These are phyloP conservation scores for Phasianus colchicus DNA, from an alignment of 2,113 vertebrate genomes.

Conservation along the genomic window DNA sequence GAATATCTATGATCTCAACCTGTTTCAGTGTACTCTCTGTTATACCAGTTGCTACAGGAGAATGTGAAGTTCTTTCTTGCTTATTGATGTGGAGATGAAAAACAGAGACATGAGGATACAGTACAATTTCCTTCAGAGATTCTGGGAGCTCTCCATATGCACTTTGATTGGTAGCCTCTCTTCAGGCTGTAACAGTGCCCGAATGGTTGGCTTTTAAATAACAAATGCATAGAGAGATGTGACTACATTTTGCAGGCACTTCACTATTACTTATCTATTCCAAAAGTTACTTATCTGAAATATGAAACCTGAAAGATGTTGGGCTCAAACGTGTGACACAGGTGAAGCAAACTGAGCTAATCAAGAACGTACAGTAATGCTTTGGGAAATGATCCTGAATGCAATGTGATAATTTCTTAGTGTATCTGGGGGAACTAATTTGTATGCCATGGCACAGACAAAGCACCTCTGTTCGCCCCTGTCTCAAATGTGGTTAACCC, in stretches of 20 bases:
- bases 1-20: background rate
- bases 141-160: background rate
- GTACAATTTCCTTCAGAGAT: background rate
- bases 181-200: background rate
- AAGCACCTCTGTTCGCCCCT: background rate
- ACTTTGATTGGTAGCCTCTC: background rate
- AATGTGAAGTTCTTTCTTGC: background rate
- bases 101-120: background rate
- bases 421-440: background rate
- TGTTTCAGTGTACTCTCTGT: background rate
- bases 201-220: background rate
- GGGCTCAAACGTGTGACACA: background rate
- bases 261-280: background rate
- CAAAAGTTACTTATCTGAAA: background rate
- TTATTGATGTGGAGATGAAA: background rate
- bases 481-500: background rate
- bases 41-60: background rate
- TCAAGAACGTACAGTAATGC: background rate
- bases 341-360: background rate
- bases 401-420: background rate
- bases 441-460: background rate
- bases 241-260: background rate
- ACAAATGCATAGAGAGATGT: background rate
- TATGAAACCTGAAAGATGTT: background rate
- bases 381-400: background rate